Evolutionary conservation across 2,113 vertebrate species (phyloP).

Genomic region (Silurus glanis): DNA sequence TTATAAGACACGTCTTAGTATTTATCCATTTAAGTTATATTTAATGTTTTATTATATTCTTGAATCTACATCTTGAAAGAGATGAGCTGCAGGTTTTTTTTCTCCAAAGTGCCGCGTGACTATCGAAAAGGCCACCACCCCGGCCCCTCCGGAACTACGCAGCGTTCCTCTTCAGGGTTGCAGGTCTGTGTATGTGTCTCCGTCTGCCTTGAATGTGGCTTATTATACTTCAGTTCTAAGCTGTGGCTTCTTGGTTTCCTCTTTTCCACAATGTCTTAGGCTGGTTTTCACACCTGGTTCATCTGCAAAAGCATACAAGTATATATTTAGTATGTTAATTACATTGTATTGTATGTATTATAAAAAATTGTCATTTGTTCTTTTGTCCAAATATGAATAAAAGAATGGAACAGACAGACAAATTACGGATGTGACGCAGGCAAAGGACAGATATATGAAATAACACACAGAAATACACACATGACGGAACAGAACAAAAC

Average conservation of each 20-base stretch:
- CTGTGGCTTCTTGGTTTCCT: slow-evolving; percentile 3
- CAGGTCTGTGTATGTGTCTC: neutral
- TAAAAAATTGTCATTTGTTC: too few relatives aligned
- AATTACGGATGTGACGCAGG: too few relatives aligned
- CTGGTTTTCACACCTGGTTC: neutral
- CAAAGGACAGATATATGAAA: too few relatives aligned
- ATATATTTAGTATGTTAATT: too few relatives aligned
- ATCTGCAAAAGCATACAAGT: neutral
- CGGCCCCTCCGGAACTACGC: neutral
- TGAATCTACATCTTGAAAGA: neutral
- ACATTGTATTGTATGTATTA: too few relatives aligned
- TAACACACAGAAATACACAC: too few relatives aligned
- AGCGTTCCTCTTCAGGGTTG: neutral
- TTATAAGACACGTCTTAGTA: neutral
- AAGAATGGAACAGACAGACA: too few relatives aligned
- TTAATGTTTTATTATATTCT: neutral
- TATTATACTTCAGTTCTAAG: neutral
- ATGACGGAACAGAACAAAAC: too few relatives aligned
- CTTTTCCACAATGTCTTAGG: neutral
- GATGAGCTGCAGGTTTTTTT: neutral
- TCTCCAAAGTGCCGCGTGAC: too few relatives aligned
- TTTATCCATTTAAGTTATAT: neutral
- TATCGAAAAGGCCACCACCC: neutral
- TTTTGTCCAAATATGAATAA: too few relatives aligned
- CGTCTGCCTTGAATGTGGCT: neutral